Evolutionary conservation across 2,113 vertebrate genomes (phyloP).

Genomic region (Oryzias celebensis): DNA sequence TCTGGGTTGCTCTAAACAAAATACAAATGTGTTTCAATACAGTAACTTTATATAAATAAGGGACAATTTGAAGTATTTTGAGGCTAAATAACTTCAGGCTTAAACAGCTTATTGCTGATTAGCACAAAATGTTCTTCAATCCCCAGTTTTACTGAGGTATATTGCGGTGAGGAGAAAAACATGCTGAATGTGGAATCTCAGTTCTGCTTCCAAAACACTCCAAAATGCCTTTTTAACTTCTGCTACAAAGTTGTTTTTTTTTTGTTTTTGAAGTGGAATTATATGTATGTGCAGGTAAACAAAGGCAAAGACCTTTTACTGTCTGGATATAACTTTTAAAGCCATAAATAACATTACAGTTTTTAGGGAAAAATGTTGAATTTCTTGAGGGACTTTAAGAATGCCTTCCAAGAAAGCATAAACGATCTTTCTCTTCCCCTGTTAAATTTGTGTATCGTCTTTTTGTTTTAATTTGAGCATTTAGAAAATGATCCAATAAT

Average conservation of each 20-base stretch:
- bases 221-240: slow-evolving; percentile 13
- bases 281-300: not conserved
- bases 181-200: slow-evolving; percentile 58
- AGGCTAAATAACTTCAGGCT: slow-evolving; percentile 21
- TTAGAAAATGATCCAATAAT: too few relatives aligned
- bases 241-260: not conserved
- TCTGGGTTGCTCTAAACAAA: too few relatives aligned
- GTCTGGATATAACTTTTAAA: not conserved
- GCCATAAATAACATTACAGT: slow-evolving; percentile 26
- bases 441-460: too few relatives aligned
- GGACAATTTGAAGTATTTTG: slow-evolving; percentile 17
- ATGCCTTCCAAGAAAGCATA: not conserved
- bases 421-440: not conserved
- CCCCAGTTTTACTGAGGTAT: slow-evolving; percentile 2
- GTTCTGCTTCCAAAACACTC: slow-evolving; percentile 48
- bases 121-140: not conserved
- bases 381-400: not conserved
- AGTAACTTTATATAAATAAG: not conserved
- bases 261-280: too few relatives aligned
- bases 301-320: not conserved
- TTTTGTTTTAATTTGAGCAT: not conserved
- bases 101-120: slow-evolving; percentile 18
- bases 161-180: slow-evolving; percentile 33
- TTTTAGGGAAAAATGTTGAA: slow-evolving; percentile 3
- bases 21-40: too few relatives aligned